Conservation (phyloP, 2,797 vertebrate genomes). For the Poecilia wingei region DNA sequence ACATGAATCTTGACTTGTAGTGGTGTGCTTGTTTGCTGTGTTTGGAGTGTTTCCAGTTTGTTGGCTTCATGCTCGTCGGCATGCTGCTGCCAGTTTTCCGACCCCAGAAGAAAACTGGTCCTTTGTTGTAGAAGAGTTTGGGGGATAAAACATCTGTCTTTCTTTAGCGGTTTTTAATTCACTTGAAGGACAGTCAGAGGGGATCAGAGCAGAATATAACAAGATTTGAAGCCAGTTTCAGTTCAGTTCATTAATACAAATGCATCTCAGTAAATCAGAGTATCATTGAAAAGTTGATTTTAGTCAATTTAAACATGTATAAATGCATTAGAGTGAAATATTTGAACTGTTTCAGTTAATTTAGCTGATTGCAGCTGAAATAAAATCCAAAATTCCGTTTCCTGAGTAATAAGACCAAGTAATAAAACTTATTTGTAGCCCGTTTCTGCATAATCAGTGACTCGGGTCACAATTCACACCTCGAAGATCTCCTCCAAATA, state of each 20-base stretch:
- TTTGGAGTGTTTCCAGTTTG: conserved; percentile 45
- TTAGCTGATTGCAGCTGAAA: not conserved
- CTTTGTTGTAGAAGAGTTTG: conserved; percentile 14
- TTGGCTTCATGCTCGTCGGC: conserved; percentile 29
- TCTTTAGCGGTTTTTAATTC: not conserved
- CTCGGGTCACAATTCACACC: not conserved
- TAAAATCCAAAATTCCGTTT: not conserved
- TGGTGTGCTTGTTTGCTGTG: conserved; percentile 52
- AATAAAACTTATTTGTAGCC: not conserved
- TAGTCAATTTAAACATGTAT: not conserved
- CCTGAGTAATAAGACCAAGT: not conserved
- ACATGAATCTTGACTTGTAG: conserved; percentile 4
- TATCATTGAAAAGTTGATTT: not conserved
- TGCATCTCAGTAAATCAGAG: not conserved
- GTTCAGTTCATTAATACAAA: not conserved
- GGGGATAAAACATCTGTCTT: not conserved
- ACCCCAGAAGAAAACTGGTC: conserved; percentile 54
- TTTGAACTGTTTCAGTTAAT: not conserved
- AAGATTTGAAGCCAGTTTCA: not conserved
- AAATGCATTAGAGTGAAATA: not conserved
- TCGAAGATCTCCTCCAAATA: not conserved
- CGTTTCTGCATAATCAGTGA: not conserved
- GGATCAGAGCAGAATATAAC: not conserved
- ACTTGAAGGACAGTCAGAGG: not conserved
- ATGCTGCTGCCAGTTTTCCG: conserved; percentile 60